phyloP scores from a whole-genome alignment of 2,797 vertebrate genomes.

The Alca torda region DNA sequence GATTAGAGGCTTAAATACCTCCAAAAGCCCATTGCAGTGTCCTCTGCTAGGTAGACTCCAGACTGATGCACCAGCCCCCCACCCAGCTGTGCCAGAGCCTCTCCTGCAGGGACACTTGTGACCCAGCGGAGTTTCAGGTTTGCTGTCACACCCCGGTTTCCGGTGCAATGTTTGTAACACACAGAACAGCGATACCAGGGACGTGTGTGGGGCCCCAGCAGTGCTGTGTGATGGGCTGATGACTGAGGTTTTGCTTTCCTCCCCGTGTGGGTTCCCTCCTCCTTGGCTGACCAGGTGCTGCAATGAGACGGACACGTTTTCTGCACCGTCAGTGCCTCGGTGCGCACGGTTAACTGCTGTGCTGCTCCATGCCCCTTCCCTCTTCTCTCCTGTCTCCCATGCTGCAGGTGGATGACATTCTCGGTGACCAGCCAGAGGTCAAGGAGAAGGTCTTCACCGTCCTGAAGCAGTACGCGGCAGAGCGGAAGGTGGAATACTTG shows the following conservation, averaged over 20 bases:
- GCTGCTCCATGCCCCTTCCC: not conserved
- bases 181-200: fast-evolving
- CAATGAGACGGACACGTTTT: fast-evolving
- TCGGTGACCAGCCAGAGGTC: conserved; percentile 84
- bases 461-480: conserved; percentile 91
- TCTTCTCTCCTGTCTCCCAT: not conserved
- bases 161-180: not conserved
- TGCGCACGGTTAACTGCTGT: fast-evolving
- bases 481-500: conserved; percentile 89
- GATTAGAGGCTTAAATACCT: not conserved
- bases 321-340: fast-evolving
- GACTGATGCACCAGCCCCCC: fast-evolving
- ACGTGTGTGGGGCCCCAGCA: fast-evolving
- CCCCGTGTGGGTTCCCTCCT: fast-evolving
- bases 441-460: conserved; percentile 88
- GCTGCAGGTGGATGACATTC: conserved; percentile 88
- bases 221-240: not conserved
- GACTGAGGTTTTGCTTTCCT: not conserved
- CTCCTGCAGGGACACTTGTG: not conserved
- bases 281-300: not conserved
- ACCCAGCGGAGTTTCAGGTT: not conserved
- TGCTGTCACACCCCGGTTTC: fast-evolving
- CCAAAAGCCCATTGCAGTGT: fast-evolving
- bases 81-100: not conserved
- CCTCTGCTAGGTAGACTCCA: not conserved